These are phyloP conservation scores for Amblyjoppa proteus DNA, from an alignment of 2,888 invertebrate species.

Conservation along the genomic window DNA sequence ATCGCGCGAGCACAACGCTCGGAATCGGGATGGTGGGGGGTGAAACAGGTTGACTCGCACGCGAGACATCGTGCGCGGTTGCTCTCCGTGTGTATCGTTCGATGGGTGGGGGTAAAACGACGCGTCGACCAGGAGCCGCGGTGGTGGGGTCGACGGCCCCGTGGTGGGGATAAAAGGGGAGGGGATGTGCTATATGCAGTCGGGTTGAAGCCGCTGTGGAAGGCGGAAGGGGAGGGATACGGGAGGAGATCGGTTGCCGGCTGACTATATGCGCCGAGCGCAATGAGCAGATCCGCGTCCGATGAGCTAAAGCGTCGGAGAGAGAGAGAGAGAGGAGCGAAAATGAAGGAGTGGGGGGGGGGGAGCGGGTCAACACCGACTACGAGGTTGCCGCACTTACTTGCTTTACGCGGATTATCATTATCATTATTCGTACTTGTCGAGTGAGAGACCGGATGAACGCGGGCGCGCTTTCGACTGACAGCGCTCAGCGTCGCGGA, in stretches of 20 bases:
- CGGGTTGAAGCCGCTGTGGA: constrained; percentile 46
- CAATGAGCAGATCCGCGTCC: constrained; percentile 57
- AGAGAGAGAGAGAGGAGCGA: constrained; percentile 28
- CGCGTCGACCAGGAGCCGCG: constrained; percentile 23
- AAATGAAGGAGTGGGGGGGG: constrained; percentile 1
- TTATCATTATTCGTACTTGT: constrained; percentile 80
- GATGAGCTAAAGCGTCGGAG: constrained; percentile 51
- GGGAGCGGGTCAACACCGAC: constrained; percentile 41
- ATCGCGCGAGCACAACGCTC: constrained; percentile 62
- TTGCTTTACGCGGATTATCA: constrained; percentile 81
- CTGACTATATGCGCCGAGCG: constrained; percentile 48
- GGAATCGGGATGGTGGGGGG: constrained; percentile 73
- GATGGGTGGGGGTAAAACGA: constrained; percentile 38
- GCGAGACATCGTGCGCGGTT: constrained; percentile 79
- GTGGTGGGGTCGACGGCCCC: constrained; percentile 15
- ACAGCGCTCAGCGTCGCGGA: constrained; percentile 28
- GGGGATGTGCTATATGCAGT: constrained; percentile 46
- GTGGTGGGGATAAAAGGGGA: constrained; percentile 54
- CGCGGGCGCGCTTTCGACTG: constrained; percentile 26
- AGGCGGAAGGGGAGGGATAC: constrained; percentile 11
- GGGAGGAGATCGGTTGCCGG: constrained; percentile 55
- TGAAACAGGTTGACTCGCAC: constrained; percentile 82
- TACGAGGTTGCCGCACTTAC: constrained; percentile 81
- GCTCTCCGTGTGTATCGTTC: constrained; percentile 40
- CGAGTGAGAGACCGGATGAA: constrained; percentile 53